These are phyloP conservation scores for Cacatua alba DNA, from an alignment of 2,113 vertebrate genomes.

Conservation along the genomic window DNA sequence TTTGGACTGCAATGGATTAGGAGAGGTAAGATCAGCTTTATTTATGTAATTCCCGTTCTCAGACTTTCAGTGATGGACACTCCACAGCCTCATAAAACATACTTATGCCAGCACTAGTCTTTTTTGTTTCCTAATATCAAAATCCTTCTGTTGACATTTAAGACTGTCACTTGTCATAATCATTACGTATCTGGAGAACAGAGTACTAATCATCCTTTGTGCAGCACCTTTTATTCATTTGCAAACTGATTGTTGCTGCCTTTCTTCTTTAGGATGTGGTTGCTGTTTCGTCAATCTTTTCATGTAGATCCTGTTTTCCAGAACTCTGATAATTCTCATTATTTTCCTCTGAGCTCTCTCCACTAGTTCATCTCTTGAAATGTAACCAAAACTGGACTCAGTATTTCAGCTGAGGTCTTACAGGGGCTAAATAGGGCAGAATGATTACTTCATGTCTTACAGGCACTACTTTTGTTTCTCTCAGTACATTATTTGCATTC, in stretches of 20 bases:
- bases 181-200: neutral
- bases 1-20: neutral
- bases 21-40: neutral
- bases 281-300: neutral
- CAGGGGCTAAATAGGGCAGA: neutral
- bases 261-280: neutral
- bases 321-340: neutral
- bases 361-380: neutral
- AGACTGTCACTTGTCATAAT: neutral
- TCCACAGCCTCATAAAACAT: neutral
- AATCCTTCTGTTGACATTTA: neutral
- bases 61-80: neutral
- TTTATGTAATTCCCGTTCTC: neutral
- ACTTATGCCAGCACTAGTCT: neutral
- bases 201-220: neutral
- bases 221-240: neutral
- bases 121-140: neutral
- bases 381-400: neutral
- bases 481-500: neutral
- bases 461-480: neutral
- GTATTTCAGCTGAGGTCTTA: neutral
- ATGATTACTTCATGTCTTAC: neutral
- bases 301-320: neutral
- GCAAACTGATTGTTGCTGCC: neutral
- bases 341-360: neutral